Base-by-base conservation (phyloP, 1,140 invertebrate genomes). In the Hyphantria cunea region DNA sequence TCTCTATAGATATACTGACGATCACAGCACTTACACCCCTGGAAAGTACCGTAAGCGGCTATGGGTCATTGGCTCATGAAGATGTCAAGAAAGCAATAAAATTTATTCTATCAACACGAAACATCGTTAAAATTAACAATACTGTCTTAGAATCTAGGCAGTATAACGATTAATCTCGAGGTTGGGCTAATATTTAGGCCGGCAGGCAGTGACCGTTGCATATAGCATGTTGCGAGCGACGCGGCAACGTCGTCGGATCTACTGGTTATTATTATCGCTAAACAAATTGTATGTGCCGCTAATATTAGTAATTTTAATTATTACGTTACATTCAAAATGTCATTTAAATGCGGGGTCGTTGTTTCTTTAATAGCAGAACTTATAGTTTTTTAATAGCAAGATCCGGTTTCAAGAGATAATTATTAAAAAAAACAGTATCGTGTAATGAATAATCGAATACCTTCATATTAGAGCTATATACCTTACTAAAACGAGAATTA, bases 31-130 rank as follows among this genome's bases (percentile, higher is more conserved):
- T 58, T 58, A 58, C 74, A 75, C 68, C 60, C 67, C 74, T 73
- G 66, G 64, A 70, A 82, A 81, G 79, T 83, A 85, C 79, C 80
- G 82, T 85, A 83, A 82, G 74, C 69, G 64, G 61, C 75, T 70
- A 72, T 76, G 72, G 81, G 81, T 86, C 83, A 80, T 82, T 77
- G 81, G 78, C 81, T 84, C 75, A 79, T 77, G 74, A 72, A 83
- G 74, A 82, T 79, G 70, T 73, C 61, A 70, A 65, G 61, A 68
- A 74, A 74, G 72, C 65, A 74, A 72, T 82, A 78, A 78, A 79
- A 78, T 74, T 34, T 63, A 78, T 72, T 67, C 68, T 76, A 79
- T 76, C 65, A 74, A 66, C 62, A 56, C 41, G 48, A 48, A 41
- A 50, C 34, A 70, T 60, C 70, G 64, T 72, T 70, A 76, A 69